A percentile compares a stretch with the other conserved stretches of the same genome.
Conservation (phyloP, 2,113 vertebrate genomes). For the Callipepla squamata region DNA sequence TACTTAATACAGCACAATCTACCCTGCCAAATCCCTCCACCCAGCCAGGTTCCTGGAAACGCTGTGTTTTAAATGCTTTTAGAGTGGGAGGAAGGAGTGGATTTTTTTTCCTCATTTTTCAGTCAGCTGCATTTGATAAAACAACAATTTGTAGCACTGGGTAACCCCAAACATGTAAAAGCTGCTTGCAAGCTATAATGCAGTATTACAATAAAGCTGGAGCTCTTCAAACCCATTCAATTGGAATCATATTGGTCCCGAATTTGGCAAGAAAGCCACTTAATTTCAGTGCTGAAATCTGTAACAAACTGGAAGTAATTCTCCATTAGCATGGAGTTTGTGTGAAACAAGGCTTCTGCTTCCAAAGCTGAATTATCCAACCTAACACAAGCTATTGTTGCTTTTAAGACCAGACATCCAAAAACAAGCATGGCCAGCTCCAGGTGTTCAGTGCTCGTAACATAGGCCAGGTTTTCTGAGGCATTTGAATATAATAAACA, state of each 20-base stretch:
- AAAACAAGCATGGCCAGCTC: background rate
- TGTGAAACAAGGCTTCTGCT: conserved; percentile 48
- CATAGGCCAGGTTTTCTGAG: background rate
- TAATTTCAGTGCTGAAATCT: conserved; percentile 52
- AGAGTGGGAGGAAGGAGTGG: conserved; percentile 50
- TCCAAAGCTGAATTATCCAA: conserved; percentile 40
- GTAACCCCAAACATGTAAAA: conserved; percentile 57
- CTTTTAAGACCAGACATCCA: conserved; percentile 30
- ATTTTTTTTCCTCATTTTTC: conserved; percentile 37
- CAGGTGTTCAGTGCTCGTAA: conserved; percentile 44
- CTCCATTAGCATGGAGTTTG: conserved; percentile 33
- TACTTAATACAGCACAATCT: background rate
- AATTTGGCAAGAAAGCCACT: conserved; percentile 42
- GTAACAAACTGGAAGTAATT: conserved; percentile 59
- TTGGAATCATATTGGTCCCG: background rate
- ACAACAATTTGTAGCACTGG: conserved; percentile 46
- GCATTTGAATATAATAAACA: background rate
- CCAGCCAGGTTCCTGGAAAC: conserved; percentile 29
- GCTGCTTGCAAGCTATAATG: conserved; percentile 7
- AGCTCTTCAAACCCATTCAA: conserved; percentile 7
- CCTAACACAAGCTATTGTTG: conserved; percentile 41
- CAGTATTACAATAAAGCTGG: background rate
- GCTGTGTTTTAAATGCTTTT: conserved; percentile 16
- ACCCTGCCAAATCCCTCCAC: conserved; percentile 33
- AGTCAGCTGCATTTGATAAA: conserved; percentile 69